These are phyloP conservation scores for Struthio camelus DNA, from an alignment of 2,113 vertebrate species.

Conservation along the genomic window DNA sequence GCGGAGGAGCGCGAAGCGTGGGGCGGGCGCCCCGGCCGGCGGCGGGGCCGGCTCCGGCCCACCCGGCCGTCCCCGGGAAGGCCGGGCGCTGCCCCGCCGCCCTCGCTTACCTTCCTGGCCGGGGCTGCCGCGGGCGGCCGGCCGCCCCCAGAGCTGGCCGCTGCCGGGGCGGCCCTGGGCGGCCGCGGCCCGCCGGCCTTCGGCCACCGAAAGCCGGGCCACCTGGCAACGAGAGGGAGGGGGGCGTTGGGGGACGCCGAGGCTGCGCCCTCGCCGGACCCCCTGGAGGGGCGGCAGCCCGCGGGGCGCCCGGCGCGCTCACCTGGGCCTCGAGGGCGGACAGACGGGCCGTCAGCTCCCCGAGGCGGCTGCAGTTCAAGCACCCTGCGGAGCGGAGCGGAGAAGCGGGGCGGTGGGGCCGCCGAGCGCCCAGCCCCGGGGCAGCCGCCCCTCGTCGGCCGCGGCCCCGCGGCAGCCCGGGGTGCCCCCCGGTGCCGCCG, in stretches of 20 bases:
- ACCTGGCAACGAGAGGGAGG: conserved; percentile 82
- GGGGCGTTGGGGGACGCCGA: too few relatives aligned
- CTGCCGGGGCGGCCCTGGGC: conserved; percentile 26
- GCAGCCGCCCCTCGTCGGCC: background rate
- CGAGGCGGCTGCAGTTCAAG: conserved; percentile 89
- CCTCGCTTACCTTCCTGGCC: conserved; percentile 81
- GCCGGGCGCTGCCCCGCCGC: too few relatives aligned
- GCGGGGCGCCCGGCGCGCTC: background rate
- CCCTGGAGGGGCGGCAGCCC: background rate
- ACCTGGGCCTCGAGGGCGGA: conserved; percentile 88
- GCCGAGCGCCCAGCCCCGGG: background rate
- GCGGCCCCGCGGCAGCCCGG: too few relatives aligned
- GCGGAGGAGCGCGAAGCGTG: background rate
- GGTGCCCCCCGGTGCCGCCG: too few relatives aligned
- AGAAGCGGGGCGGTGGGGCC: fast-evolving
- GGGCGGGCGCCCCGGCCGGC: background rate
- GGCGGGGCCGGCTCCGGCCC: too few relatives aligned
- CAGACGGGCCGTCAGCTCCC: conserved; percentile 82
- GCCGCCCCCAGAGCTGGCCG: conserved; percentile 77
- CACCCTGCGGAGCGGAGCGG: conserved; percentile 76
- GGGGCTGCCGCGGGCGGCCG: conserved; percentile 79
- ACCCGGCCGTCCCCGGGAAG: too few relatives aligned
- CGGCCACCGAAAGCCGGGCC: conserved; percentile 70
- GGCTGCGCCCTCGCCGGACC: too few relatives aligned
- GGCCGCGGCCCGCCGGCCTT: background rate